phyloP scores from a whole-genome alignment of 1,140 invertebrate species.

The Sitobion miscanthi region DNA sequence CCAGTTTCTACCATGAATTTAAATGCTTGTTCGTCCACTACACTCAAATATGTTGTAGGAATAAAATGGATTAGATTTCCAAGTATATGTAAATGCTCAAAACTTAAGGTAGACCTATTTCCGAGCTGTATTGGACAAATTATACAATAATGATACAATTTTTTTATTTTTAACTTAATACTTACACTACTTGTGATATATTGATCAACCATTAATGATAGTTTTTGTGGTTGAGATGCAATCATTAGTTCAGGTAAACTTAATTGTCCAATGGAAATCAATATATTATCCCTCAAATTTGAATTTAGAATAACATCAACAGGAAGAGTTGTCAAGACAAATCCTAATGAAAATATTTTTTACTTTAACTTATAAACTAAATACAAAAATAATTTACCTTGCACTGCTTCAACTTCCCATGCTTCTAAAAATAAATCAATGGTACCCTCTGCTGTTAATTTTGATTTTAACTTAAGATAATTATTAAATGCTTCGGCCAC shows the following conservation, averaged over 20 bases:
- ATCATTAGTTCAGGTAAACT: slow-evolving; percentile 48
- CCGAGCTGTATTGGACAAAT: slow-evolving; percentile 5
- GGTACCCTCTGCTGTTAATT: background rate
- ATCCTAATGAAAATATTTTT: slow-evolving; percentile 30
- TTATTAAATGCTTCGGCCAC: slow-evolving; percentile 48
- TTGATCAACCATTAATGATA: slow-evolving; percentile 7
- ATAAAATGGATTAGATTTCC: slow-evolving; percentile 54
- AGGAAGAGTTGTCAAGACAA: slow-evolving; percentile 37
- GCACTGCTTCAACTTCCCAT: slow-evolving; percentile 51
- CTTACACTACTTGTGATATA: slow-evolving; percentile 32
- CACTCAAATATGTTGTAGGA: background rate
- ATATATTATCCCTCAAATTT: slow-evolving; percentile 20
- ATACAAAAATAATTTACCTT: slow-evolving; percentile 33
- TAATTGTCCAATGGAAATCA: slow-evolving; percentile 29
- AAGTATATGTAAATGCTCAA: slow-evolving; percentile 36
- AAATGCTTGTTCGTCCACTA: slow-evolving; percentile 31
- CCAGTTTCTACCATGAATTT: slow-evolving; percentile 19
- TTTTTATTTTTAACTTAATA: background rate
- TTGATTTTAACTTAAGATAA: slow-evolving; percentile 46
- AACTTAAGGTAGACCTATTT: slow-evolving; percentile 22
- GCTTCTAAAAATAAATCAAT: slow-evolving; percentile 18
- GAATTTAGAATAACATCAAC: slow-evolving; percentile 44
- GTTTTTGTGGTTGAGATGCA: background rate
- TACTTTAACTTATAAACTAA: background rate
- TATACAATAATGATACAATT: slow-evolving; percentile 4